Evolutionary conservation across 2,888 invertebrate species (phyloP).

Genomic region (Augiades crinisus): DNA sequence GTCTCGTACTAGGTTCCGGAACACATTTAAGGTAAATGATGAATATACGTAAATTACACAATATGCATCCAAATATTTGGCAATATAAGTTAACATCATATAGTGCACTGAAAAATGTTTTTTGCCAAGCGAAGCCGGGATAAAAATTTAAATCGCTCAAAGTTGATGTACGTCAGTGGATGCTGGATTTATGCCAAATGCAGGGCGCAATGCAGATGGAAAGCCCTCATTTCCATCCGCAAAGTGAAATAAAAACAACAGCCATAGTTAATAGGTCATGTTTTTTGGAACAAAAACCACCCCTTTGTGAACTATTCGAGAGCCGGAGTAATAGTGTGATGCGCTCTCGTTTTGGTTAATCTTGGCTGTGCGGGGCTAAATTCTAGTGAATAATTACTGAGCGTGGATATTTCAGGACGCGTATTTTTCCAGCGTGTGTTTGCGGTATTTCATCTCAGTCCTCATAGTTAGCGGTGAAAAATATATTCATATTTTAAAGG

Average conservation of each 20-base stretch:
- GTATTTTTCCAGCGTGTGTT: too few species aligned
- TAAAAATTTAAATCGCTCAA: constrained; percentile 32
- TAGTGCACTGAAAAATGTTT: background rate
- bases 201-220: constrained; percentile 59
- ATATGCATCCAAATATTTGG: too few species aligned
- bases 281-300: constrained; percentile 12
- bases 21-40: too few species aligned
- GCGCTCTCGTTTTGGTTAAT: constrained; percentile 16
- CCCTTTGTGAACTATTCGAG: constrained; percentile 3
- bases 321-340: constrained; percentile 8
- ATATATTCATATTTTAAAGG: too few species aligned
- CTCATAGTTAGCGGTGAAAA: too few species aligned
- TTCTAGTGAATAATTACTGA: too few species aligned
- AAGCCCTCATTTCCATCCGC: constrained; percentile 29
- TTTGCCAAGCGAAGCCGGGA: constrained; percentile 1
- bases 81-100: too few species aligned
- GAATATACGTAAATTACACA: too few species aligned
- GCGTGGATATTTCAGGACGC: too few species aligned
- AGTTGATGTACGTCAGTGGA: constrained; percentile 58
- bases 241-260: constrained; percentile 26
- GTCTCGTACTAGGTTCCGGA: too few species aligned
- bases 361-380: too few species aligned
- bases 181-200: constrained; percentile 65
- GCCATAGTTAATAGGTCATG: constrained; percentile 23
- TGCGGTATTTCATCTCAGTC: too few species aligned